phyloP scores from a whole-genome alignment of 1,140 invertebrate species.

The Drosophila miranda region DNA sequence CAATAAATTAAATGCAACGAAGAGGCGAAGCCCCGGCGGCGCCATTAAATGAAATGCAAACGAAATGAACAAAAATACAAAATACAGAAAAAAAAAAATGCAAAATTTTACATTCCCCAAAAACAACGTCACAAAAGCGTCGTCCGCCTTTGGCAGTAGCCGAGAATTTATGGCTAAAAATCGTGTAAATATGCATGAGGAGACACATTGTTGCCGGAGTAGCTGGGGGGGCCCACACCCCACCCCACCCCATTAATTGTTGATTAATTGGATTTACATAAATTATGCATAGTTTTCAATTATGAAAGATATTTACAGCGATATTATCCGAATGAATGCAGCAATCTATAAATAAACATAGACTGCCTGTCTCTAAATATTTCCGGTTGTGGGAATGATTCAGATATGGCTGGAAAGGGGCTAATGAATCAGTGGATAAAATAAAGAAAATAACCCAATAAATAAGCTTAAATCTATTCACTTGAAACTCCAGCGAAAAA shows the following conservation, averaged over 20 bases:
- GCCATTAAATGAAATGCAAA: conserved; percentile 30
- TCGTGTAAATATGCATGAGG: conserved; percentile 66
- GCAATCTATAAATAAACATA: conserved; percentile 52
- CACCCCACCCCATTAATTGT: conserved; percentile 38
- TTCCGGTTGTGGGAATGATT: conserved; percentile 31
- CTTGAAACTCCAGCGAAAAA: background rate
- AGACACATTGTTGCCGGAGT: conserved; percentile 21
- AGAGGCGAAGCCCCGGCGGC: conserved; percentile 30
- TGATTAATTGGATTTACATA: conserved; percentile 74
- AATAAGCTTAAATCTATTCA: background rate
- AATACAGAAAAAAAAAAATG: conserved; percentile 5
- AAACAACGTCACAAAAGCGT: conserved; percentile 9
- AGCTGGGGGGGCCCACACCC: no score
- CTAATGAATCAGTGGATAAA: conserved; percentile 16
- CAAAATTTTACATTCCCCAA: conserved; percentile 22
- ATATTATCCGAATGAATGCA: conserved; percentile 39
- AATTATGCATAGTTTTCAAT: conserved; percentile 66
- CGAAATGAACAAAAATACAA: conserved; percentile 4
- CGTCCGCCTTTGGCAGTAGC: conserved; percentile 29
- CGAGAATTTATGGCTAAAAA: conserved; percentile 65
- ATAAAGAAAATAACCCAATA: background rate
- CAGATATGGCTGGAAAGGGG: background rate
- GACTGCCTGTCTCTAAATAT: conserved; percentile 35
- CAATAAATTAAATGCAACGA: conserved; percentile 70
- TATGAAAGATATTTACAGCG: conserved; percentile 44